These are phyloP conservation scores for Sebastes matsubarae DNA, from an alignment of 2,797 vertebrate species.

Conservation along the genomic window DNA sequence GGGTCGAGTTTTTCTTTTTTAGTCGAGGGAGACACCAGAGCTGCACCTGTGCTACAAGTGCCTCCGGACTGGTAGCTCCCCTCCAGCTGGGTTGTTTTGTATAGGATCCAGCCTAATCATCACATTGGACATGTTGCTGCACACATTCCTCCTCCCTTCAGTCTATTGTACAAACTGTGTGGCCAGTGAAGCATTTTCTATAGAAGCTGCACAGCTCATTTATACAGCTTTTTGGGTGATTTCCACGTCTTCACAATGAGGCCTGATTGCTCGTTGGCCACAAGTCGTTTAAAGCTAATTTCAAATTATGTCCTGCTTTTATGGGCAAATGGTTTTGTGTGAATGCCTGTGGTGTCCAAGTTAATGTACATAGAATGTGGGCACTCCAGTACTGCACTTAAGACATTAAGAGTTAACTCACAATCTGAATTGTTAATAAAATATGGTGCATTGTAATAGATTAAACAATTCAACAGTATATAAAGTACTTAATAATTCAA, in stretches of 20 bases:
- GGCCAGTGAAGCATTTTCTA: slow-evolving; percentile 49
- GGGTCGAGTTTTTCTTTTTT: slow-evolving; percentile 43
- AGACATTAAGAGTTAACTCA: neutral
- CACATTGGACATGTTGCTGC: slow-evolving; percentile 47
- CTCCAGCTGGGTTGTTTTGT: slow-evolving; percentile 59
- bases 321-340: slow-evolving; percentile 6
- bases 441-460: neutral
- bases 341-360: neutral
- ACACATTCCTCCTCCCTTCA: slow-evolving; percentile 60
- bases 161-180: slow-evolving; percentile 49
- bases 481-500: neutral
- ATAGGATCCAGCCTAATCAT: slow-evolving; percentile 49
- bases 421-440: neutral
- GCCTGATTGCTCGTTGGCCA: slow-evolving; percentile 50
- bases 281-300: slow-evolving; percentile 37
- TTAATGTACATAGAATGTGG: neutral
- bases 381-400: neutral
- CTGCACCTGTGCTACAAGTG: slow-evolving; percentile 76
- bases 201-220: slow-evolving; percentile 51
- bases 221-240: slow-evolving; percentile 35
- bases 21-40: slow-evolving; percentile 37
- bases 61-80: slow-evolving; percentile 46
- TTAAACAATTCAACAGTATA: neutral
- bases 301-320: slow-evolving; percentile 8
- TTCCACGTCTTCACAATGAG: slow-evolving; percentile 52